Base-by-base conservation (phyloP, 2,797 vertebrate species). In the Bucorvus abyssinicus region DNA sequence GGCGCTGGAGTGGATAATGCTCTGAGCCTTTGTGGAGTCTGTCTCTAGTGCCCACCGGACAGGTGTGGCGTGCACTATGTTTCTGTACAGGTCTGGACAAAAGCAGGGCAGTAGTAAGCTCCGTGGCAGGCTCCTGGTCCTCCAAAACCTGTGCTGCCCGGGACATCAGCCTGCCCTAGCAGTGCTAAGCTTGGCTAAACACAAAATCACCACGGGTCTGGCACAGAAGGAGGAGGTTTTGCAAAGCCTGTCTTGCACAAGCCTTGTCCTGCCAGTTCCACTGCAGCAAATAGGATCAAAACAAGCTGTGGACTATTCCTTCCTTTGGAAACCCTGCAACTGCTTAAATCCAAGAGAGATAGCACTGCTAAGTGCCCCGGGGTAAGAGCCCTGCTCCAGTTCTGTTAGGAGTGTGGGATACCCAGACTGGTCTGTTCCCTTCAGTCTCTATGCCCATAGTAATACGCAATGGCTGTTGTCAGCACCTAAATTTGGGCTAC, bases 21-120 rank as follows among this genome's bases (percentile, higher is more conserved):
- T 4, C 34, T 10, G 53, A 61, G 80, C 49, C 86, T 34, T 55
- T 6, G 18, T 1, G 56, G 59, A 19, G 9, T 29, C 42, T 59
- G 61, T 23, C 22, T 74, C 53, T 21, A 34, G 27, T 8, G 56
- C 21, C 40, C 0, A 0, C 23, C 0, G 0, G 32, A 29, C 26
- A 34, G 52, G 14, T 9, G 73, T 1, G 14, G 11, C 5, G 0
- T 2, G 50, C 29, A 4, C 36, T 30, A 2, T 2, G 1, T 44
- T 68, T 56, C 74, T 56, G 40, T 32, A 0, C 1, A 8, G 40
- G 42, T 56, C 59, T 61, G 71, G 65, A 61, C 2, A 10, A 36
- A 84, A 45, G 53, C 0, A 5, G 38, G 40, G 34, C 45, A 79
- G 53, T 0, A 79, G 53, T 0, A 9, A 84, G 38, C 20, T 69